phyloP scores from a whole-genome alignment of 2,797 vertebrate genomes.

The Crax fasciolata region DNA sequence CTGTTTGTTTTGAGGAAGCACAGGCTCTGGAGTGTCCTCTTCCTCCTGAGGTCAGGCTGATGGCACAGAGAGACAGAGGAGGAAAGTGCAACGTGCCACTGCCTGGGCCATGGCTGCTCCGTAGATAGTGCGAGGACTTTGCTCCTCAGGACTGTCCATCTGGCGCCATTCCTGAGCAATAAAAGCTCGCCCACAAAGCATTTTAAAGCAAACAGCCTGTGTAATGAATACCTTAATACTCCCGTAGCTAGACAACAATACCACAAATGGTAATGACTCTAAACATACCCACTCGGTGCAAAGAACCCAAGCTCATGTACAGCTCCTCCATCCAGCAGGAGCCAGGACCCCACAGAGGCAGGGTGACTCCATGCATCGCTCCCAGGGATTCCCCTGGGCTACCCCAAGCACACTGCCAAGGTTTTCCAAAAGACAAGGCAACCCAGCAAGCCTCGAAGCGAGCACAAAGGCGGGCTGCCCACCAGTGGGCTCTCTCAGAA shows the following conservation, averaged over 20 bases:
- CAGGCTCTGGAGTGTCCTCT: neutral
- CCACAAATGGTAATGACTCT: neutral
- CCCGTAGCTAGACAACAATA: conserved; percentile 9
- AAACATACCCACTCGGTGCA: neutral
- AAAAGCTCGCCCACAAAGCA: conserved; percentile 47
- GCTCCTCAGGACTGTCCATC: conserved; percentile 63
- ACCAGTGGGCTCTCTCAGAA: neutral
- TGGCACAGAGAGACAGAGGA: neutral
- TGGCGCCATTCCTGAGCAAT: conserved; percentile 59
- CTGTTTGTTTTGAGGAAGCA: neutral
- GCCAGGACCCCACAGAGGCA: neutral
- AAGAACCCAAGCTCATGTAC: neutral
- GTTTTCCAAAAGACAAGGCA: neutral
- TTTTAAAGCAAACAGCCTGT: conserved; percentile 58
- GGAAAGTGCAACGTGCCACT: neutral
- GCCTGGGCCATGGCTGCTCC: neutral
- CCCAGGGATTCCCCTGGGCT: fast-evolving
- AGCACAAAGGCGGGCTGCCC: neutral
- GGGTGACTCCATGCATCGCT: neutral
- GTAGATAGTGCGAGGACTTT: conserved; percentile 46
- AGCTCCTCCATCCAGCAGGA: neutral
- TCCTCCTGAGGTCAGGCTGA: neutral
- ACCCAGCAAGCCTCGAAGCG: neutral
- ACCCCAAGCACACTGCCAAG: neutral
- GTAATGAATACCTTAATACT: conserved; percentile 64